These are phyloP conservation scores for Eurystomus gularis DNA, from an alignment of 2,113 vertebrate genomes.

Conservation along the genomic window DNA sequence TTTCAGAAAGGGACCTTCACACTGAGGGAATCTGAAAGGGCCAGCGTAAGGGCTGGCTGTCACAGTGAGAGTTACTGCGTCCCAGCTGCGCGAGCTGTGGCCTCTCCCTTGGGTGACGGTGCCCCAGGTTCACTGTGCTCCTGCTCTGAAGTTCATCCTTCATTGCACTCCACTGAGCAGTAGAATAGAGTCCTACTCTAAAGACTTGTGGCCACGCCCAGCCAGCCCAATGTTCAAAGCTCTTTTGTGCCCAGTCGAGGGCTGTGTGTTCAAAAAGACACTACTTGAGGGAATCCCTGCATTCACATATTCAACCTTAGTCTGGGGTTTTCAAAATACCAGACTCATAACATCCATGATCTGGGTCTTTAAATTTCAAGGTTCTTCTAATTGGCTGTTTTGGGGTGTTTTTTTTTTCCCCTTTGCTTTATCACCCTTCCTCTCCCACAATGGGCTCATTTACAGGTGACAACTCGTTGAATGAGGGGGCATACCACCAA, in stretches of 20 bases:
- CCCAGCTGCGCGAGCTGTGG: background rate
- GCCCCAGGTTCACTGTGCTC: background rate
- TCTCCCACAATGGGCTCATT: background rate
- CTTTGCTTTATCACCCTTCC: background rate
- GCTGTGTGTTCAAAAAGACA: background rate
- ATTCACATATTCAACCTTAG: background rate
- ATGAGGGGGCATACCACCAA: background rate
- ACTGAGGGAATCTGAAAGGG: background rate
- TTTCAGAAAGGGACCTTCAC: background rate
- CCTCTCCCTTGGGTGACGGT: background rate
- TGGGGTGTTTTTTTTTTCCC: no score
- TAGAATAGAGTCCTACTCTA: background rate
- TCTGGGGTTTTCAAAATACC: background rate
- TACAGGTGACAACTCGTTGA: background rate
- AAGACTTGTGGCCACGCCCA: accelerated
- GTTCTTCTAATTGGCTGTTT: background rate
- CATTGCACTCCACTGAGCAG: background rate
- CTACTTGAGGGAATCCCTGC: background rate
- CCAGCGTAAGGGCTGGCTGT: background rate
- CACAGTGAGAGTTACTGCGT: accelerated
- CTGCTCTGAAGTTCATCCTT: background rate
- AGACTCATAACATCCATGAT: background rate
- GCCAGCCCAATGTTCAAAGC: background rate
- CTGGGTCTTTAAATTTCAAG: background rate
- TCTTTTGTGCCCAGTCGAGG: background rate